Evolutionary conservation across 2,113 vertebrate genomes (phyloP).

Genomic region (Myotis yumanensis): DNA sequence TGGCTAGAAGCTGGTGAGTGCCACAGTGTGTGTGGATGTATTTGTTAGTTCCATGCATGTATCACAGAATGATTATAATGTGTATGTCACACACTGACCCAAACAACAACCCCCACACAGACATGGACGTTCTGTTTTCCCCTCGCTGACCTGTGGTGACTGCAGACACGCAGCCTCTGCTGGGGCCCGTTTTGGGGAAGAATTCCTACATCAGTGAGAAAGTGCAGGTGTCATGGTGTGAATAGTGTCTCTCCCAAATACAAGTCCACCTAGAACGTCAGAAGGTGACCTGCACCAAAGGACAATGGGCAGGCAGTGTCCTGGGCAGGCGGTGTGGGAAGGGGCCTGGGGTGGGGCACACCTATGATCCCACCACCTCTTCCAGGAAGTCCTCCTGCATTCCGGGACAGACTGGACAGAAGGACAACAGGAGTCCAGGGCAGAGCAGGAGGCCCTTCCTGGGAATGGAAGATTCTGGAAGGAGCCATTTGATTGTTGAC

Average conservation of each 20-base stretch:
- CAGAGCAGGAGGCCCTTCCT: neutral
- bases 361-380: neutral
- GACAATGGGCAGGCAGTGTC: neutral
- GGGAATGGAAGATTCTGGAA: neutral
- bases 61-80: accelerated
- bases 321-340: accelerated
- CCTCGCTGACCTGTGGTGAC: accelerated
- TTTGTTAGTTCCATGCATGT: neutral
- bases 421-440: neutral
- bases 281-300: neutral
- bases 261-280: neutral
- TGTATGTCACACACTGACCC: neutral
- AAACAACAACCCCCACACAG: no score
- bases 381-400: neutral
- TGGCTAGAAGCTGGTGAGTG: accelerated
- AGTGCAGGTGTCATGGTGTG: accelerated
- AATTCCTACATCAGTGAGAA: no score
- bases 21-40: accelerated
- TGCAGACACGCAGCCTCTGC: accelerated
- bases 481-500: neutral
- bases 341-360: accelerated
- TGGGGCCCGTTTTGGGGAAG: neutral
- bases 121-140: accelerated
- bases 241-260: neutral
- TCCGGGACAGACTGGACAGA: neutral